Percentiles rank a stretch among this genome's conserved stretches.
phyloP scores from a whole-genome alignment of 2,888 invertebrate genomes.

The Tetranychus piercei region DNA sequence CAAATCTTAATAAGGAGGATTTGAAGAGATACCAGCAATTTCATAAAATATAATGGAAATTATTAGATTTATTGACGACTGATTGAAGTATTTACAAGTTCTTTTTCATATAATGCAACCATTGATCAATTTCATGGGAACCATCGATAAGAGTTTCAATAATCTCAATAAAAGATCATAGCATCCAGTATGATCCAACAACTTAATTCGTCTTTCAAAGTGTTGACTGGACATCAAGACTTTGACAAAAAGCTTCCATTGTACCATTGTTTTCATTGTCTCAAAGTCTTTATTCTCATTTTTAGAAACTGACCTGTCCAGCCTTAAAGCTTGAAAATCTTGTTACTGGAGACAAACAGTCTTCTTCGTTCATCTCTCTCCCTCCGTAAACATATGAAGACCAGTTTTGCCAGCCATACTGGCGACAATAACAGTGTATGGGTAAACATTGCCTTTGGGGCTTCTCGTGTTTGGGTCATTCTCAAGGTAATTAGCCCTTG shows the following conservation, averaged over 20 bases:
- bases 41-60: too few species aligned
- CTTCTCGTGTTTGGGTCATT: neutral
- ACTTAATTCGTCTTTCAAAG: neutral
- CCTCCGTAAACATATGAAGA: neutral
- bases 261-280: neutral
- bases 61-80: too few species aligned
- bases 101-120: too few species aligned
- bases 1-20: too few species aligned
- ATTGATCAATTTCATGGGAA: too few species aligned
- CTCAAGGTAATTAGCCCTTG: neutral
- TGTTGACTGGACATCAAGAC: neutral
- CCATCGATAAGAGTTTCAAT: too few species aligned
- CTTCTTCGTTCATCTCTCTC: slow-evolving; percentile 3
- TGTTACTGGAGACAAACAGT: neutral
- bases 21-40: too few species aligned
- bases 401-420: neutral
- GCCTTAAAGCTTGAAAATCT: neutral
- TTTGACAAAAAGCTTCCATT: neutral
- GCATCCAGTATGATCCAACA: too few species aligned
- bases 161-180: too few species aligned
- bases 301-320: neutral
- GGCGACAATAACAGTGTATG: neutral
- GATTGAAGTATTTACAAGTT: too few species aligned
- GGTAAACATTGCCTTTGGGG: neutral
- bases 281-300: neutral